Conservation (phyloP, 2,888 invertebrate genomes). For the Cremastinae sp. region DNA sequence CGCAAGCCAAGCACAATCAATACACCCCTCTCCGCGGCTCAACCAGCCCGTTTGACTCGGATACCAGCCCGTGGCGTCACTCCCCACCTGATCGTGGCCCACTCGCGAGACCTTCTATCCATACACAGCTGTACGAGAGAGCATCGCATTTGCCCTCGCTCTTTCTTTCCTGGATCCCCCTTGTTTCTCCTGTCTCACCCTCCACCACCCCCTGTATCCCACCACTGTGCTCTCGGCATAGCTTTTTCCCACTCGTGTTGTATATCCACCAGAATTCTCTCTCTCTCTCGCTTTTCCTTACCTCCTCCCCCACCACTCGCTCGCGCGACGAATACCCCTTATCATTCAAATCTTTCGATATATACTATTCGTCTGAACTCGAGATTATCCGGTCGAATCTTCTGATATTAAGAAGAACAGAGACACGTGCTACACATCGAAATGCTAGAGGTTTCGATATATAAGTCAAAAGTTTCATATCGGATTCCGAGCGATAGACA, state of each 20-base stretch:
- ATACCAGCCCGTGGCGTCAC: conserved; percentile 57
- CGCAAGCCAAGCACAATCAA: conserved; percentile 76
- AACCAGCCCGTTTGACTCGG: conserved; percentile 54
- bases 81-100: conserved; percentile 68
- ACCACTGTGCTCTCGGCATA: conserved; percentile 46
- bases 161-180: conserved; percentile 50
- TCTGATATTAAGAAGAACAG: conserved; percentile 26
- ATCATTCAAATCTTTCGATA: conserved; percentile 29
- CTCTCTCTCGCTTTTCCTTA: conserved; percentile 15
- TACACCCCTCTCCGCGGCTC: conserved; percentile 69
- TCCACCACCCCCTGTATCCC: conserved; percentile 47
- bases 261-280: conserved; percentile 29
- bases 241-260: conserved; percentile 15
- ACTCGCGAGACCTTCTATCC: conserved; percentile 60
- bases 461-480: conserved; percentile 37
- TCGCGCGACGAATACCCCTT: conserved; percentile 20
- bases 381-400: conserved; percentile 15
- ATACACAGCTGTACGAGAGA: conserved; percentile 64
- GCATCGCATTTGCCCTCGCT: conserved; percentile 63
- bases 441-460: conserved; percentile 14
- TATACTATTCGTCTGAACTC: conserved; percentile 47
- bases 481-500: conserved; percentile 35
- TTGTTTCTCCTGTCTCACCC: conserved; percentile 44
- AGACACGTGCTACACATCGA: background rate
- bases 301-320: conserved; percentile 17